Conservation (phyloP, 2,888 invertebrate genomes). For the Acanthococcus lagerstroemiae region DNA sequence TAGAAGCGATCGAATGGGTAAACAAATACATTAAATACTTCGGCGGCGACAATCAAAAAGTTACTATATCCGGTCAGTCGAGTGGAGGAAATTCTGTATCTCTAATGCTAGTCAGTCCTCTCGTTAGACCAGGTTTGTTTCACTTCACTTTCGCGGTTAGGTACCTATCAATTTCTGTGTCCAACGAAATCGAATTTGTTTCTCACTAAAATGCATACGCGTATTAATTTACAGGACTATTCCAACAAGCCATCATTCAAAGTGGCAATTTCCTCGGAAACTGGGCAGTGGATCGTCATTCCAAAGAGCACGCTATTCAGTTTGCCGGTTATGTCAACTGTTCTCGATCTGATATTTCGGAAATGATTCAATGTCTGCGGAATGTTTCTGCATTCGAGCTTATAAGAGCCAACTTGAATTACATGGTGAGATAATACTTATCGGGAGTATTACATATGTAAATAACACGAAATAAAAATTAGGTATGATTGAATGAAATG, state of each 20-base stretch:
- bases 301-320: conserved; percentile 41
- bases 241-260: conserved; percentile 46
- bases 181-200: background rate
- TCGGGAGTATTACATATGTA: too few relatives aligned
- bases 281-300: conserved; percentile 45
- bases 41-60: conserved; percentile 45
- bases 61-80: conserved; percentile 49
- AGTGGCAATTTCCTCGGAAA: conserved; percentile 46
- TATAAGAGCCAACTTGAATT: conserved; percentile 41
- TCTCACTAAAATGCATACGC: too few relatives aligned
- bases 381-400: conserved; percentile 41
- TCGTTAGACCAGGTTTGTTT: conserved; percentile 37
- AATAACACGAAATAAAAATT: too few relatives aligned
- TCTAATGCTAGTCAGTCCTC: conserved; percentile 44
- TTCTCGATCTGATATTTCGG: conserved; percentile 39
- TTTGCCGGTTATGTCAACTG: conserved; percentile 43
- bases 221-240: conserved; percentile 40
- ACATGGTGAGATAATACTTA: too few relatives aligned
- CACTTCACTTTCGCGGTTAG: background rate
- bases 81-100: conserved; percentile 46
- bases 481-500: too few relatives aligned
- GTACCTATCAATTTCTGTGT: background rate
- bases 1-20: conserved; percentile 47
- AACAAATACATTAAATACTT: conserved; percentile 45
- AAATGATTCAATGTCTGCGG: conserved; percentile 42